A percentile compares a stretch with the other conserved stretches of the same genome.
Conservation (phyloP, 2,797 vertebrate genomes). For the Thunnus albacares region DNA sequence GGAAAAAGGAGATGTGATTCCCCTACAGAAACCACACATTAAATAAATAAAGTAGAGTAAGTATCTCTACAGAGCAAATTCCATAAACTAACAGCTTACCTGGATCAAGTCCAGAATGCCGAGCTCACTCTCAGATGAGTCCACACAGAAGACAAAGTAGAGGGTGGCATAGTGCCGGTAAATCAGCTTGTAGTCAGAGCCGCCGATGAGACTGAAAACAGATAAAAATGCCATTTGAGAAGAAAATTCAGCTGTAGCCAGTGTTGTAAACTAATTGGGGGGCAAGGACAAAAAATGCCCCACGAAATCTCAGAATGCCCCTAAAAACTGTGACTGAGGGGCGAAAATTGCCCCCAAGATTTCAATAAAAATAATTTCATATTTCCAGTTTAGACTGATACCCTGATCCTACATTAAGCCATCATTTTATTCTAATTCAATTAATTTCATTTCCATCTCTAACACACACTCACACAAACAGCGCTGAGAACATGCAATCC, state of each 20-base stretch:
- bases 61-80: neutral
- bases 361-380: too few relatives aligned
- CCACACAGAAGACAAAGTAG: conserved; percentile 99
- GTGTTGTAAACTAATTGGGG: too few relatives aligned
- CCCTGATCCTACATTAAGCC: too few relatives aligned
- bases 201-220: conserved; percentile 90
- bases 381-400: too few relatives aligned
- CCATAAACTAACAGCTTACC: conserved; percentile 79
- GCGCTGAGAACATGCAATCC: too few relatives aligned
- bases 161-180: conserved; percentile 98
- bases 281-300: too few relatives aligned
- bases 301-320: too few relatives aligned
- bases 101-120: conserved; percentile 99
- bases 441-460: too few relatives aligned
- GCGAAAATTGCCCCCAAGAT: too few relatives aligned
- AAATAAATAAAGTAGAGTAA: neutral
- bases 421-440: too few relatives aligned
- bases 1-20: neutral
- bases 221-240: neutral
- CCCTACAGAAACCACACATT: neutral
- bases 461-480: too few relatives aligned
- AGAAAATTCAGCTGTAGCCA: neutral
- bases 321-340: too few relatives aligned
- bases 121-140: conserved; percentile 98
- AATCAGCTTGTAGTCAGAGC: conserved; percentile 98